phyloP scores from a whole-genome alignment of 2,797 vertebrate genomes.

The Austrolebias charrua region DNA sequence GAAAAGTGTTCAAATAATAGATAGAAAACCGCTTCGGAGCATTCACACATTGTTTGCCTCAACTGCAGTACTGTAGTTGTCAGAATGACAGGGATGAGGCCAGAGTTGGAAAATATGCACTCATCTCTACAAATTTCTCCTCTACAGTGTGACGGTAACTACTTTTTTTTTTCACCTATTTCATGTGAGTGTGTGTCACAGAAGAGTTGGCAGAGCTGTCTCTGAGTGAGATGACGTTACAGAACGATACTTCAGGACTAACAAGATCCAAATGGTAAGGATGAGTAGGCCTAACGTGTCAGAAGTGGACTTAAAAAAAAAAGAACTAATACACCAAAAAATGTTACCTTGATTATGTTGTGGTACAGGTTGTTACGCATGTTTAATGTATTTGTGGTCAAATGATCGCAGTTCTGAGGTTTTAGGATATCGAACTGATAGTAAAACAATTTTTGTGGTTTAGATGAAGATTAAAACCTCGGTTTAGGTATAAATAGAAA shows the following conservation, averaged over 20 bases:
- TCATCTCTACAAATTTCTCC: conserved; percentile 25
- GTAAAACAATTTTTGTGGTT: no score
- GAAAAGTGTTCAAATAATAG: conserved; percentile 36
- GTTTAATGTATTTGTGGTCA: no score
- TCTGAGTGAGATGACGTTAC: conserved; percentile 15
- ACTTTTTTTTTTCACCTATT: conserved; percentile 6
- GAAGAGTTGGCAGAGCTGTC: conserved; percentile 33
- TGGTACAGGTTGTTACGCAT: no score
- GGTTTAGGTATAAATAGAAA: no score
- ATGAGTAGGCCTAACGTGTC: conserved; percentile 5
- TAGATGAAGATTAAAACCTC: no score
- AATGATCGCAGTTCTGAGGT: no score
- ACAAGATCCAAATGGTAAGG: conserved; percentile 12
- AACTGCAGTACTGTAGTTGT: conserved; percentile 11
- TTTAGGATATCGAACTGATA: no score
- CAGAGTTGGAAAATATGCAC: conserved; percentile 17
- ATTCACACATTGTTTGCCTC: conserved; percentile 27
- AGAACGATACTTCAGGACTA: conserved; percentile 8
- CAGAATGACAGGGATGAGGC: conserved; percentile 30
- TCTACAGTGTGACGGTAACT: conserved; percentile 22
- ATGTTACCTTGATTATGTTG: no score
- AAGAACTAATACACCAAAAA: no score
- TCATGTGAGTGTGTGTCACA: conserved; percentile 17
- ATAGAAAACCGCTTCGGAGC: conserved; percentile 23
- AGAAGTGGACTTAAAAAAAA: no score